Evolutionary conservation across 2,797 vertebrate species (phyloP).

Genomic region (Alauda arvensis): DNA sequence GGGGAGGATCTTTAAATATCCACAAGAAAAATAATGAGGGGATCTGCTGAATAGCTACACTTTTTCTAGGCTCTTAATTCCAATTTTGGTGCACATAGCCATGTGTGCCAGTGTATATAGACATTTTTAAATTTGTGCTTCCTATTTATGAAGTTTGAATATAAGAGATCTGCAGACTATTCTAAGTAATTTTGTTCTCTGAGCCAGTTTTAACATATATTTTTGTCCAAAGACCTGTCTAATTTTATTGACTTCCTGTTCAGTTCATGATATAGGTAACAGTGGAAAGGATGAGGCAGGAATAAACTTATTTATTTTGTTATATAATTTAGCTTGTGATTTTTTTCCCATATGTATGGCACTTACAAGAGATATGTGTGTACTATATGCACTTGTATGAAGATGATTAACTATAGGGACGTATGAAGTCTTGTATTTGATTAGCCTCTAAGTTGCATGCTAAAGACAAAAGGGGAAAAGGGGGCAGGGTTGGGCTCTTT

Average conservation of each 20-base stretch:
- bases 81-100: not conserved
- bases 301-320: slow-evolving; percentile 75
- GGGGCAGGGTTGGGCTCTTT: not conserved
- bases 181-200: slow-evolving; percentile 57
- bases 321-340: slow-evolving; percentile 56
- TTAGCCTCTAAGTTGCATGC: slow-evolving; percentile 31
- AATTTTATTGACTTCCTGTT: slow-evolving; percentile 43
- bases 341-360: slow-evolving; percentile 49
- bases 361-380: slow-evolving; percentile 39
- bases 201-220: slow-evolving; percentile 71
- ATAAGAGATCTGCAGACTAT: slow-evolving; percentile 38
- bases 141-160: slow-evolving; percentile 47
- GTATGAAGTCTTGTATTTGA: slow-evolving; percentile 43
- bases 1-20: slow-evolving; percentile 26
- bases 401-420: slow-evolving; percentile 35
- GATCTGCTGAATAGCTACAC: slow-evolving; percentile 16
- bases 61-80: slow-evolving; percentile 47
- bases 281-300: slow-evolving; percentile 41
- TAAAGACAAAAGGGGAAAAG: slow-evolving; percentile 1
- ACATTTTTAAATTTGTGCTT: slow-evolving; percentile 54
- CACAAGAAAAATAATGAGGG: not conserved
- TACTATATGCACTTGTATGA: slow-evolving; percentile 64
- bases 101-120: slow-evolving; percentile 1
- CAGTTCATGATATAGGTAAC: slow-evolving; percentile 54
- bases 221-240: slow-evolving; percentile 72